phyloP scores from a whole-genome alignment of 2,113 vertebrate genomes.

The Otolemur garnettii region DNA sequence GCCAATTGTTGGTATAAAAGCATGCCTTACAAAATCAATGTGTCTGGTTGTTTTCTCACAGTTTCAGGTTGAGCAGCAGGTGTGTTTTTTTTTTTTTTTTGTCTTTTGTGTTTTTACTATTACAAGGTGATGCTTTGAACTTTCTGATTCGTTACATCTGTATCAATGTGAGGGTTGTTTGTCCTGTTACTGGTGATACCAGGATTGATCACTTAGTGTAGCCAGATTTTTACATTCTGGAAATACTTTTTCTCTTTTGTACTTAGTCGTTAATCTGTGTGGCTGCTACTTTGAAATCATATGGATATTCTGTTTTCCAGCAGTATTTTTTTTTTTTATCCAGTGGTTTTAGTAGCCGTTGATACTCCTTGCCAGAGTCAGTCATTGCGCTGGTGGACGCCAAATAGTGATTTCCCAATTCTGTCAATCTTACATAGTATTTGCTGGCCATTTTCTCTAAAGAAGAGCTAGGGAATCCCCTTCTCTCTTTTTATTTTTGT shows the following conservation, averaged over 20 bases:
- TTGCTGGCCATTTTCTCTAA: neutral
- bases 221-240: neutral
- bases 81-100: neutral
- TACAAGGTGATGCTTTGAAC: neutral
- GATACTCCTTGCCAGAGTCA: neutral
- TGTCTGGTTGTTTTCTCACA: neutral
- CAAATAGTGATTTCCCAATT: neutral
- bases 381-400: neutral
- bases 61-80: neutral
- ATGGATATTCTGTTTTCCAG: conserved; percentile 17
- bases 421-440: neutral
- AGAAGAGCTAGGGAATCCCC: neutral
- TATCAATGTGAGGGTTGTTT: neutral
- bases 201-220: neutral
- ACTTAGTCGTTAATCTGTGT: neutral
- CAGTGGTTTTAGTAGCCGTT: neutral
- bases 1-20: neutral
- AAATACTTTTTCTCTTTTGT: neutral
- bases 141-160: neutral
- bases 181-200: neutral
- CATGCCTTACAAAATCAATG: neutral
- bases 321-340: neutral
- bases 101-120: neutral
- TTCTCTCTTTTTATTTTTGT: neutral
- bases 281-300: neutral